A percentile compares a stretch with the other conserved stretches of the same genome.
These are phyloP conservation scores for Polydrusus cervinus DNA, from an alignment of 2,888 invertebrate genomes.

Conservation along the genomic window DNA sequence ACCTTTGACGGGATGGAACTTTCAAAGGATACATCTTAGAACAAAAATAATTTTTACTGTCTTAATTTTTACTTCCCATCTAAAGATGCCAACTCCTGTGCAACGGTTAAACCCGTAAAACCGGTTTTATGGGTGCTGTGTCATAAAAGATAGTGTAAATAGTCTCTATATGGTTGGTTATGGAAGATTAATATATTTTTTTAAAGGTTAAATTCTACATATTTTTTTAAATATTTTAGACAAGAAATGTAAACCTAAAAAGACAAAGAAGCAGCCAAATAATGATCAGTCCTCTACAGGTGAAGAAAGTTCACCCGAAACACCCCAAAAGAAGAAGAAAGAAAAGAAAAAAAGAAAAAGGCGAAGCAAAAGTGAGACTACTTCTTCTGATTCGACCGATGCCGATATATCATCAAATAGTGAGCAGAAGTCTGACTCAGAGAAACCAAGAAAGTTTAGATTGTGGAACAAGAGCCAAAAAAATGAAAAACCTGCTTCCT, in stretches of 20 bases:
- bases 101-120: too few species aligned
- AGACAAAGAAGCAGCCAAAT: constrained; percentile 28
- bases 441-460: constrained; percentile 19
- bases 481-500: background rate
- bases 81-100: too few species aligned
- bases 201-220: too few species aligned
- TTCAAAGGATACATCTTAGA: too few species aligned
- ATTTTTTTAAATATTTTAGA: constrained; percentile 12
- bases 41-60: too few species aligned
- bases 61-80: too few species aligned
- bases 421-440: constrained; percentile 16
- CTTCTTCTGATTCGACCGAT: constrained; percentile 6
- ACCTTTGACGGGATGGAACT: too few species aligned
- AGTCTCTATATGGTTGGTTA: too few species aligned
- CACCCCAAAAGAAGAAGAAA: constrained; percentile 1
- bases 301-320: constrained; percentile 3
- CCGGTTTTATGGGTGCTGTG: too few species aligned
- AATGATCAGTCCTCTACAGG: constrained; percentile 4
- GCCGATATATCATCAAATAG: constrained; percentile 13
- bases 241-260: constrained; percentile 31
- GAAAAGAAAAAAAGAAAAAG: constrained; percentile 25
- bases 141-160: too few species aligned
- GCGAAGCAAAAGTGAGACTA: constrained; percentile 13
- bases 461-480: constrained; percentile 20
- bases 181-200: too few species aligned